Base-by-base conservation (phyloP, 2,888 invertebrate genomes). In the Cylloceria caligata region DNA sequence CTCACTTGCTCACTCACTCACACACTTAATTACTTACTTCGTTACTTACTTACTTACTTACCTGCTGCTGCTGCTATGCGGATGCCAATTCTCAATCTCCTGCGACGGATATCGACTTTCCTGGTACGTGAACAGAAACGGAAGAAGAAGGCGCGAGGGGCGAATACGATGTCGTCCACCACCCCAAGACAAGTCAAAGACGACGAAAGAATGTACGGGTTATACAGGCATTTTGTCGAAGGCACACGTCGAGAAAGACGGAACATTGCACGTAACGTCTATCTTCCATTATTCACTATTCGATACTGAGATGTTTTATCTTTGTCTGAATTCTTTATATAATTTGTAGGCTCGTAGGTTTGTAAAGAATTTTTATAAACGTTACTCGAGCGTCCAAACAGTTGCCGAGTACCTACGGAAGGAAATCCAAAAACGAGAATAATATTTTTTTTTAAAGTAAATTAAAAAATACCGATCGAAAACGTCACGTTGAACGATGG, bases 51-150 rank as follows among this genome's bases (percentile, higher is more conserved):
- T n/a, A n/a, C n/a, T n/a, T n/a, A n/a, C n/a, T n/a, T n/a, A n/a
- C n/a, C 19, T 34, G 34, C 34, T 30, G n/a, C 16, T 57, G 55
- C 13, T 27, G 27, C 13, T 34, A 34, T 13, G 47, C 36, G 71
- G 21, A 67, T 52, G 76, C 65, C 76, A 80, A 81, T 81, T 79
- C 64, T 76, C 76, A 81, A 80, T 81, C 77, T 68, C 65, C 13
- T 27, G 57, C 65, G 74, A 81, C 81, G 76, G 73, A 81, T 81
- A 84, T 84, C 81, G 80, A 81, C 79, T 76, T 79, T 74, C 67
- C 60, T 60, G 79, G 65, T 65, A 78, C 72, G 78, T 72, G 78
- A 52, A 72, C 64, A 30, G 19, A 64, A 65, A 27, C 34, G 1
- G 24, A 16, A 52, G 55, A 19, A 36, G 57, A 42, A 47, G 45